phyloP scores from a whole-genome alignment of 2,113 vertebrate genomes.

The Mionectes macconnelli region DNA sequence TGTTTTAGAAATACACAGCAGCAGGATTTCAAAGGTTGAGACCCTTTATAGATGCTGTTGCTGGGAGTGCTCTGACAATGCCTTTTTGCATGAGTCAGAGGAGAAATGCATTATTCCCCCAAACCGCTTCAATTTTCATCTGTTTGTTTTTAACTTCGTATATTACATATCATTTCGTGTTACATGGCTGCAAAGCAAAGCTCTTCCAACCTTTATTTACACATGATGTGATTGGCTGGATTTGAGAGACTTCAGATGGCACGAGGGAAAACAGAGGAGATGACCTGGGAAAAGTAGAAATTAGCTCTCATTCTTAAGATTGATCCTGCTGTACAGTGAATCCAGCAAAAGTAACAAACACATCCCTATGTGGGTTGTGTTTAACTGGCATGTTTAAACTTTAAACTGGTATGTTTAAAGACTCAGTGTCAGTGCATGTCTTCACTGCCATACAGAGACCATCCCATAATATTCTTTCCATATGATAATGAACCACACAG shows the following conservation, averaged over 20 bases:
- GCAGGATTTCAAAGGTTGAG: neutral
- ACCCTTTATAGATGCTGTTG: neutral
- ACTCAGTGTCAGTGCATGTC: neutral
- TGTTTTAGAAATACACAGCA: neutral
- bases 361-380: neutral
- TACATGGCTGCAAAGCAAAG: neutral
- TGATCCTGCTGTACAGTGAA: neutral
- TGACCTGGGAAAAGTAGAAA: neutral
- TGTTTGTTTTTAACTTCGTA: neutral
- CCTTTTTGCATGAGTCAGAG: neutral
- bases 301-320: neutral
- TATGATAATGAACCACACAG: neutral
- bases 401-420: neutral
- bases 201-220: slow-evolving; percentile 5
- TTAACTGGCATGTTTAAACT: neutral
- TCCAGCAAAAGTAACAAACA: neutral
- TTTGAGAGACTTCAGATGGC: neutral
- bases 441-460: neutral
- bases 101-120: neutral
- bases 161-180: neutral
- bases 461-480: neutral
- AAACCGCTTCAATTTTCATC: neutral
- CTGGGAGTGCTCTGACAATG: neutral
- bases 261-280: neutral
- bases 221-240: neutral